Conservation (phyloP, 2,113 vertebrate genomes). For the Lutjanus erythropterus region DNA sequence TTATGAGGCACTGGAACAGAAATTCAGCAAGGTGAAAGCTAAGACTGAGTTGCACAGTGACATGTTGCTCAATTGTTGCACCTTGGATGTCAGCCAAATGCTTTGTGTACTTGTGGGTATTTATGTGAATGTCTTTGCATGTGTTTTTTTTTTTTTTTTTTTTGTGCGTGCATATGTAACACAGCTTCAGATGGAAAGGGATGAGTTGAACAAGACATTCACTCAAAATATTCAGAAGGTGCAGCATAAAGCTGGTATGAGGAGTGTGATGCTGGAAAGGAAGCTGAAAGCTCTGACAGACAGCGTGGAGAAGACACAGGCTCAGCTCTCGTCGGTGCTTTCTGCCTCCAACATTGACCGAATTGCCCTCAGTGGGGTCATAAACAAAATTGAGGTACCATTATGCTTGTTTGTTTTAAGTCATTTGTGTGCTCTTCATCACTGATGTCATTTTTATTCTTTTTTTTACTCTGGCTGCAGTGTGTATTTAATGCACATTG, state of each 20-base stretch:
- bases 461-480: too few relatives aligned
- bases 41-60: not conserved
- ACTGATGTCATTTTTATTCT: not conserved
- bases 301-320: slow-evolving; percentile 88
- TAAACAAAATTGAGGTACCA: slow-evolving; percentile 88
- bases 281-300: slow-evolving; percentile 83
- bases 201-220: slow-evolving; percentile 88
- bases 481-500: not conserved
- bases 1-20: slow-evolving; percentile 88
- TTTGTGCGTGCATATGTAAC: not conserved
- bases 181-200: slow-evolving; percentile 91
- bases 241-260: slow-evolving; percentile 88
- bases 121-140: slow-evolving; percentile 17
- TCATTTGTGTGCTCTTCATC: not conserved
- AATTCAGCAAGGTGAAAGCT: slow-evolving; percentile 87
- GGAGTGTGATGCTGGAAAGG: slow-evolving; percentile 87
- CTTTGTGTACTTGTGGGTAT: not conserved
- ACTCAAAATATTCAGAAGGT: slow-evolving; percentile 85
- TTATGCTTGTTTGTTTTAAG: not conserved
- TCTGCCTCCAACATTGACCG: slow-evolving; percentile 88
- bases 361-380: slow-evolving; percentile 79
- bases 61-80: not conserved
- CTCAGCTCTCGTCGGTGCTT: slow-evolving; percentile 86
- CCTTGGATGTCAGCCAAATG: not conserved
- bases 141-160: too few relatives aligned